Conservation (phyloP, 2,888 invertebrate species). For the Pegoplata infirma region DNA sequence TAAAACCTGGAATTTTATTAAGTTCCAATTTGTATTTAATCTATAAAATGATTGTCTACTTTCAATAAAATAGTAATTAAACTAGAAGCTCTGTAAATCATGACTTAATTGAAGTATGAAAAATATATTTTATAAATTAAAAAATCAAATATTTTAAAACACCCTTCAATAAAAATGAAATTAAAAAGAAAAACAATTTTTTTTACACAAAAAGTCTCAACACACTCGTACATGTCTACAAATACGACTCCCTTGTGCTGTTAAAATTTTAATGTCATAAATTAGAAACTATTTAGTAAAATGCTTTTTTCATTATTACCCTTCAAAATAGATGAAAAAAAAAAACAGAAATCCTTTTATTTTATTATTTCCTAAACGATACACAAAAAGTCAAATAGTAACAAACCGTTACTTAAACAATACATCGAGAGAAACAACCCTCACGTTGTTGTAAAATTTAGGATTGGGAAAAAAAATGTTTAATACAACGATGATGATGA, state of each 20-base stretch:
- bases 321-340: slow-evolving; percentile 50
- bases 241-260: background rate
- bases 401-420: slow-evolving; percentile 22
- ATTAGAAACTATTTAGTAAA: slow-evolving; percentile 74
- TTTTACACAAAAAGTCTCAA: slow-evolving; percentile 29
- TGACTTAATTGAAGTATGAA: slow-evolving; percentile 27
- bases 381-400: slow-evolving; percentile 36
- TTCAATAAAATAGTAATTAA: slow-evolving; percentile 21
- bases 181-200: slow-evolving; percentile 21
- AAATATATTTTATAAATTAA: slow-evolving; percentile 13
- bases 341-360: slow-evolving; percentile 25
- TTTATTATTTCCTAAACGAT: slow-evolving; percentile 35
- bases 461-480: slow-evolving; percentile 29
- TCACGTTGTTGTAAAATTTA: background rate
- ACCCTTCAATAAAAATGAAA: slow-evolving; percentile 22
- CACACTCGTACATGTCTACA: slow-evolving; percentile 32
- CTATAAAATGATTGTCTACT: too few relatives aligned
- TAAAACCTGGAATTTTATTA: too few relatives aligned
- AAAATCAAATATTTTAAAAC: slow-evolving; percentile 16
- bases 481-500: background rate
- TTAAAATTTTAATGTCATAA: slow-evolving; percentile 58
- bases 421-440: slow-evolving; percentile 22
- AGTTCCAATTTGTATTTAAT: too few relatives aligned
- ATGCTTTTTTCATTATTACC: slow-evolving; percentile 76
- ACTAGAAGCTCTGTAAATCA: slow-evolving; percentile 21